Conservation (phyloP, 2,113 vertebrate genomes). For the Eira barbara region DNA sequence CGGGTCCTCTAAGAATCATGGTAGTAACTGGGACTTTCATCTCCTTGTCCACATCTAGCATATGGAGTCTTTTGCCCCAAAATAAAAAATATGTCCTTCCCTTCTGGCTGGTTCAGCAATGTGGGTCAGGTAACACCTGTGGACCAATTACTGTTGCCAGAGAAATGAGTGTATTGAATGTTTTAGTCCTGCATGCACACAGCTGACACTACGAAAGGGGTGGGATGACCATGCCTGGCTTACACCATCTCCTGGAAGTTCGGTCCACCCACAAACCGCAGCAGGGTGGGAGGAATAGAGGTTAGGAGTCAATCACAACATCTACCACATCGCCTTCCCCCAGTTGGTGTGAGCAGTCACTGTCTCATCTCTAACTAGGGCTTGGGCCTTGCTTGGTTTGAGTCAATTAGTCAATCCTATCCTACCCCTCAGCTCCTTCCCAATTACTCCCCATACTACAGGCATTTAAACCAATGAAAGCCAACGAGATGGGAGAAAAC, state of each 20-base stretch:
- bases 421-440: neutral
- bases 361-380: neutral
- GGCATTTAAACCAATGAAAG: neutral
- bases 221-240: neutral
- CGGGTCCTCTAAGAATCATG: neutral
- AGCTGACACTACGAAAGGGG: neutral
- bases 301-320: neutral
- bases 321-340: no score
- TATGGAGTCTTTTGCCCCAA: neutral
- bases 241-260: neutral
- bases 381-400: neutral
- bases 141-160: neutral
- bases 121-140: neutral
- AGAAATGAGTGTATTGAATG: neutral
- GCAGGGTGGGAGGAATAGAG: no score
- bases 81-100: neutral
- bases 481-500: neutral
- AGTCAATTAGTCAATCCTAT: neutral
- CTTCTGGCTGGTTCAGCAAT: neutral
- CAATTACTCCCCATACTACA: neutral
- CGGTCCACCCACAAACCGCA: neutral
- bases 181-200: neutral
- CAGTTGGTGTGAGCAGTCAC: neutral
- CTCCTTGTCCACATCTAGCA: neutral
- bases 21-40: neutral